phyloP scores from a whole-genome alignment of 2,888 invertebrate genomes.

The Lymantria dispar region DNA sequence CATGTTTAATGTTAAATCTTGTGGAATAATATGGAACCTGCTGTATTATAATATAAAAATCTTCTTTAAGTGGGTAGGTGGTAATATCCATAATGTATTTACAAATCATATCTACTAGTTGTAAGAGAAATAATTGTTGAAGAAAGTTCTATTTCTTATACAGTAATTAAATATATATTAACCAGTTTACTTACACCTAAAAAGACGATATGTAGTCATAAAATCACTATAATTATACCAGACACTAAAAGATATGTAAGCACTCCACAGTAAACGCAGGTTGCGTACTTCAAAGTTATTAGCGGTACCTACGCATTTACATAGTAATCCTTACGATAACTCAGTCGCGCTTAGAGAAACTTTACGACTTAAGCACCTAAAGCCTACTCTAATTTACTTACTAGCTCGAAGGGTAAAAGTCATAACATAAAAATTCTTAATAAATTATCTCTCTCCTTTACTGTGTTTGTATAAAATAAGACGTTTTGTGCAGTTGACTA shows the following conservation, averaged over 20 bases:
- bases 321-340: constrained; percentile 31
- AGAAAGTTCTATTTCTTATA: not conserved
- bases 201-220: not conserved
- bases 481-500: not conserved
- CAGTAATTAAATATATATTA: not conserved
- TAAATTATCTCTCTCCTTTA: not conserved
- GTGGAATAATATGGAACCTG: no score
- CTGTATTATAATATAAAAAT: no score
- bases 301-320: constrained; percentile 23
- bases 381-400: constrained; percentile 15
- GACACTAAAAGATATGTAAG: not conserved
- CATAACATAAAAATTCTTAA: constrained; percentile 4
- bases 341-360: constrained; percentile 17
- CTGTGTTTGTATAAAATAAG: not conserved
- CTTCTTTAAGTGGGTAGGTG: no score
- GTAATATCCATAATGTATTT: not conserved
- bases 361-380: constrained; percentile 23
- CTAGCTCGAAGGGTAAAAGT: not conserved
- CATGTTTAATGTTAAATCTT: no score
- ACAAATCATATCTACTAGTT: not conserved
- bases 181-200: not conserved
- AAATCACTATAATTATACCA: not conserved
- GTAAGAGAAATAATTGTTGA: not conserved
- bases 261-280: constrained; percentile 7
- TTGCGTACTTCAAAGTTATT: constrained; percentile 21